Conservation (phyloP, 64 coral and sea anemone species). For the Pocillopora damicornis region DNA sequence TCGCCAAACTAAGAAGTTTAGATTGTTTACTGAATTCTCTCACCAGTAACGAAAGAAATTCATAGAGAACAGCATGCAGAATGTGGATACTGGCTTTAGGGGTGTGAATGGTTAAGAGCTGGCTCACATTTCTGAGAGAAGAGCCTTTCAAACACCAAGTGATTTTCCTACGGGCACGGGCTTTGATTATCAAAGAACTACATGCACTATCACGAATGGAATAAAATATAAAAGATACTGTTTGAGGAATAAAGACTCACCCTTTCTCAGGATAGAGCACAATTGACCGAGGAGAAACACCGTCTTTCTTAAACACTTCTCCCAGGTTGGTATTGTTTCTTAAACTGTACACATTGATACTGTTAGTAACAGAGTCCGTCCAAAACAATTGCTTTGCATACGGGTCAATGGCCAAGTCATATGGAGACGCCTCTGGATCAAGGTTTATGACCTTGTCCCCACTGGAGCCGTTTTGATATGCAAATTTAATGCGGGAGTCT, state of each 20-base stretch:
- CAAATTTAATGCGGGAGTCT: slow-evolving; percentile 41
- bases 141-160: no score
- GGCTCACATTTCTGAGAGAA: no score
- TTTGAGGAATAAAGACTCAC: slow-evolving; percentile 22
- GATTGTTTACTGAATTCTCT: no score
- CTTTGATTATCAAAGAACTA: no score
- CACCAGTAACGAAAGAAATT: no score
- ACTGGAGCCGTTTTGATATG: slow-evolving; percentile 63
- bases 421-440: slow-evolving; percentile 33
- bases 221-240: background rate
- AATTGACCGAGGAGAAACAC: slow-evolving; percentile 64
- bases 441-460: background rate
- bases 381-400: slow-evolving; percentile 84
- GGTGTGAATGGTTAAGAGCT: no score
- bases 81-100: no score
- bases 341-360: slow-evolving; percentile 83
- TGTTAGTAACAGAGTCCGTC: slow-evolving; percentile 68
- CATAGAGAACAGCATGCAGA: no score
- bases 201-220: background rate
- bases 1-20: no score
- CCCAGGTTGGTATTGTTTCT: slow-evolving; percentile 43
- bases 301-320: slow-evolving; percentile 28
- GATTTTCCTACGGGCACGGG: no score
- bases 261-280: slow-evolving; percentile 80
- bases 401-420: slow-evolving; percentile 79